Percentiles rank a stretch among this genome's conserved stretches.
Conservation (phyloP, 1,140 invertebrate genomes). For the Copidosoma floridanum region DNA sequence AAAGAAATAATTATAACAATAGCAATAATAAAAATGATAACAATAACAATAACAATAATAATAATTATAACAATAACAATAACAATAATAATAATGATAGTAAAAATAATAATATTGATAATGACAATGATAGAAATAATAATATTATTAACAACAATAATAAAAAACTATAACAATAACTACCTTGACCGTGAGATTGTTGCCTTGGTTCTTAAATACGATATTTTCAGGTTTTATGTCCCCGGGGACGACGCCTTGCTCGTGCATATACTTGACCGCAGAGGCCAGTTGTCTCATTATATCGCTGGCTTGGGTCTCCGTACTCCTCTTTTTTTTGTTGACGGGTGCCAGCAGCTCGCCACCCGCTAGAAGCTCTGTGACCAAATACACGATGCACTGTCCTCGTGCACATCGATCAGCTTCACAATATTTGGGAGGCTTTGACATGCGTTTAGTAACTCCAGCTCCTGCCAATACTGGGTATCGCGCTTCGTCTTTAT, state of each 20-base stretch:
- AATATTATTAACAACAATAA: no score
- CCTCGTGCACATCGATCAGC: conserved; percentile 77
- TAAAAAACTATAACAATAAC: no score
- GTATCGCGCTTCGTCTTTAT: conserved; percentile 75
- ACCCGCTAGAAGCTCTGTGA: conserved; percentile 82
- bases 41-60: no score
- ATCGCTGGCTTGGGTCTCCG: conserved; percentile 66
- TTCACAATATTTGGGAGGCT: conserved; percentile 89
- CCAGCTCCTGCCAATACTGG: conserved; percentile 76
- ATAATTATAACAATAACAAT: no score
- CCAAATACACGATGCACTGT: conserved; percentile 80
- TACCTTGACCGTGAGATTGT: conserved; percentile 72
- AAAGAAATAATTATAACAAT: no score
- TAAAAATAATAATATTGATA: no score
- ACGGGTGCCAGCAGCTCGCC: conserved; percentile 75
- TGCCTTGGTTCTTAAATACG: conserved; percentile 64
- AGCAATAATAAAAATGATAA: no score
- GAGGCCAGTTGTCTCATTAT: conserved; percentile 77
- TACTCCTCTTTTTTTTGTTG: conserved; percentile 64
- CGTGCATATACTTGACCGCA: conserved; percentile 81
- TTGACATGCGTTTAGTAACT: conserved; percentile 76
- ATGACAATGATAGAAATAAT: no score
- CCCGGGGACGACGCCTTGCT: conserved; percentile 76
- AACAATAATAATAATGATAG: no score
- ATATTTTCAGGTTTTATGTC: conserved; percentile 92